Base-by-base conservation (phyloP, 2,888 invertebrate species). In the Steinernema scapterisci region DNA sequence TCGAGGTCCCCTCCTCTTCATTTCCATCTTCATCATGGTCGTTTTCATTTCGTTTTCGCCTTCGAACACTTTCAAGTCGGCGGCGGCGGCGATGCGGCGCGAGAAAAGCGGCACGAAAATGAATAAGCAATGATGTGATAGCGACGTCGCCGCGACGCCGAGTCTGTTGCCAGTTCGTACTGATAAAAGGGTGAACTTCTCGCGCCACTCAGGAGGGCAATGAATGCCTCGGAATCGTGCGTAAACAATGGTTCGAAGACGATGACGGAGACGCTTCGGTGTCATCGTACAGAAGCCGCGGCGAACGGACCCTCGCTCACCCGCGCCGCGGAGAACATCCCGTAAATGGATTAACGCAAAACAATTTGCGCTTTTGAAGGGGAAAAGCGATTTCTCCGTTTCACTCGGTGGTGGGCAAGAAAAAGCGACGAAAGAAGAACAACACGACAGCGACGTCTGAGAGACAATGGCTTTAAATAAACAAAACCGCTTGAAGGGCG, bases 81-180 rank as follows among this genome's bases (percentile, higher is more conserved):
- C 63, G 63, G 5, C 63, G 63, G 31, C 7, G 63, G 16, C 63
- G 63, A 63, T 31, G 63, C 16, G 63, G 31, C 31, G 31, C 31
- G 63, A 63, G 63, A 63, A 63, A 63, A 63, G 63, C 63, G 63
- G 63, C 63, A 63, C 31, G 63, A 63, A 63, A 63, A 63, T 63
- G 63, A 63, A 63, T 63, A 63, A 63, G 31, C 63, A 63, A 63
- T 63, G 63, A 63, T 63, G 63, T 31, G 63, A 63, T 63, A 63
- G 63, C 19, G 63, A 63, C 31, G 63, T 63, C 63, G 27, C 63
- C 38, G 63, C 63, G 27, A 27, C 63, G 63, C 16, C 25, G 63
- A 63, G 31, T 63, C 31, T 63, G 63, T 63, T 63, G 63, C 63
- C 38, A 63, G 63, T 63, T 63, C 27, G 9, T 7, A 31, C 27